Evolutionary conservation across 2,888 invertebrate species (phyloP).

Genomic region (Mongoloraphidia duomilia): DNA sequence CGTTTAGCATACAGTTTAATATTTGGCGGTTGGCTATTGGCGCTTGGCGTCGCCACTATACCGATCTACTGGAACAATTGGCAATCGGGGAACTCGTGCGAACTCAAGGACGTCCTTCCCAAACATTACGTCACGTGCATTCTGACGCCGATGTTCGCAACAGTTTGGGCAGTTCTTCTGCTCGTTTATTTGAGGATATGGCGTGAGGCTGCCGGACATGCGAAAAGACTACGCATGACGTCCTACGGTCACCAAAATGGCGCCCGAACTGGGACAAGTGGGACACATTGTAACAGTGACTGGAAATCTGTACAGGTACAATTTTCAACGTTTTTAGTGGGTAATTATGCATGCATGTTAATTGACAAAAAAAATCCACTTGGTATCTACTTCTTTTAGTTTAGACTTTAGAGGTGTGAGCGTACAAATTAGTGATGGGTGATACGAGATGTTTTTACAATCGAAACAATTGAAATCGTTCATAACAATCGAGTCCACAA

Average conservation of each 20-base stretch:
- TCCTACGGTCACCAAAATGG: conserved; percentile 38
- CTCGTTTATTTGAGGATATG: conserved; percentile 64
- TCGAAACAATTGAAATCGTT: too few relatives aligned
- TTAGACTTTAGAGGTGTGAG: too few relatives aligned
- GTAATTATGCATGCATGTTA: too few relatives aligned
- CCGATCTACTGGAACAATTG: conserved; percentile 70
- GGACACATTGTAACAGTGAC: conserved; percentile 28
- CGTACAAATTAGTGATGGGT: too few relatives aligned
- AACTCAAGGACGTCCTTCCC: conserved; percentile 48
- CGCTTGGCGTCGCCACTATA: conserved; percentile 49
- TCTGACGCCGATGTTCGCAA: conserved; percentile 54
- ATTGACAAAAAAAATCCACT: too few relatives aligned
- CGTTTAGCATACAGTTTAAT: conserved; percentile 47
- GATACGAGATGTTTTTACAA: too few relatives aligned
- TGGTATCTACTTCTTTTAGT: too few relatives aligned
- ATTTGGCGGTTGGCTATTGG: conserved; percentile 49
- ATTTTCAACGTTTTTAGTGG: neutral
- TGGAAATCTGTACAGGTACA: conserved; percentile 58
- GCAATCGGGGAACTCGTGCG: conserved; percentile 41
- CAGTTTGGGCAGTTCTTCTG: conserved; percentile 63
- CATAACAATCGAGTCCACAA: too few relatives aligned
- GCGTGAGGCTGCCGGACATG: conserved; percentile 60
- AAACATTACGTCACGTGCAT: conserved; percentile 29
- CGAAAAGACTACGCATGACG: conserved; percentile 47
- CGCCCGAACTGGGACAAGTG: conserved; percentile 27